These are phyloP conservation scores for Pseudococcus longispinus DNA, from an alignment of 2,888 invertebrate genomes.

Conservation along the genomic window DNA sequence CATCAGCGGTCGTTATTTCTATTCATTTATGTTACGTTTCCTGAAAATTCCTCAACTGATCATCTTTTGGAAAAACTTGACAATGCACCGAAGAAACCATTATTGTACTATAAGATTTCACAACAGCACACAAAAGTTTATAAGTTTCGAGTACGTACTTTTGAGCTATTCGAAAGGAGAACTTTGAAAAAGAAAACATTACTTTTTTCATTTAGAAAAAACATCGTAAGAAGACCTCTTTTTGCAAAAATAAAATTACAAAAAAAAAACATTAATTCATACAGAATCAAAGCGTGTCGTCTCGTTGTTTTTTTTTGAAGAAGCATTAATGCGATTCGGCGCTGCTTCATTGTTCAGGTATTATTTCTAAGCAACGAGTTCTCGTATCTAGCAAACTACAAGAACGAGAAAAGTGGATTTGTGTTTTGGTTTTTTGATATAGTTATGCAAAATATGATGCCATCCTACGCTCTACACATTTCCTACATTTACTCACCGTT, in stretches of 20 bases:
- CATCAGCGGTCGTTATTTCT: too few relatives aligned
- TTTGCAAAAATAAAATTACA: neutral
- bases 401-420: slow-evolving; percentile 9
- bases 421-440: neutral
- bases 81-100: too few relatives aligned
- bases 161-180: neutral
- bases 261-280: neutral
- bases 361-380: neutral
- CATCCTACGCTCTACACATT: slow-evolving; percentile 3
- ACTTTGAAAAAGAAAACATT: neutral
- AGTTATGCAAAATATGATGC: slow-evolving; percentile 24
- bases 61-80: too few relatives aligned
- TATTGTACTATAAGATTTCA: too few relatives aligned
- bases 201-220: neutral
- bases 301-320: neutral
- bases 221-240: neutral
- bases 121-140: neutral
- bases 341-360: neutral
- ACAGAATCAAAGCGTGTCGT: neutral
- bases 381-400: neutral
- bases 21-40: too few relatives aligned
- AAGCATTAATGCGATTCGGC: neutral
- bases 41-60: too few relatives aligned
- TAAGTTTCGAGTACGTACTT: neutral
- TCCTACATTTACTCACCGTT: neutral